Base-by-base conservation (phyloP, 2,797 vertebrate genomes). In the Neopelma chrysocephalum region DNA sequence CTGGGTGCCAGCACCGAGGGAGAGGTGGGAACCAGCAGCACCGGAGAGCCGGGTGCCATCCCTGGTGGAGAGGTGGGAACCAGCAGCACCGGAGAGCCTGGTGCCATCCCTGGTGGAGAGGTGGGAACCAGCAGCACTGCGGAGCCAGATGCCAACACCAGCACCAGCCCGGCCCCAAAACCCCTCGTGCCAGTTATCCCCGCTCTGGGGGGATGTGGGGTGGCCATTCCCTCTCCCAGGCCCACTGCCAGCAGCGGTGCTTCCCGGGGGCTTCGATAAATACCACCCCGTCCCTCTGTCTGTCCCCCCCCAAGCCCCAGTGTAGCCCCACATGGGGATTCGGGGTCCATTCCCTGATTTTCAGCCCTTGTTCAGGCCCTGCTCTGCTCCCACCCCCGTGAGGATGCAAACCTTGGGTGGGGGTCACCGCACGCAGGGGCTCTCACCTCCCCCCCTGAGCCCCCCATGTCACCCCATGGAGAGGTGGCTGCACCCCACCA, bases 401-500 rank as follows among this genome's bases (percentile, higher is more conserved):
- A 62, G 14, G 60, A 20, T 31, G 19, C 29, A 62, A 43, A 26
- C 43, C 64, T 23, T 22, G 7, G 18, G 17, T 15, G 18, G n/a
- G 56, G 43, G 43, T 60, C 71, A 38, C 26, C 6, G 2, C 42
- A 6, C 12, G 8, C 51, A 27, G 14, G 51, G 51, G 40, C 18
- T 40, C 48, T 70, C 15, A 18, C 31, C 42, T 15, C 5, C 42
- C 21, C 5, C 27, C 23, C 21, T 20, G 14, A 34, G 22, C 17
- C 43, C 23, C 43, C 17, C 65, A 12, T 13, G 29, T 42, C 21
- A 25, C 36, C 69, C 40, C 48, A 15, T 1, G 21, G 50, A 7
- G 48, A 0, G 5, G 47, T 5, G 8, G 10, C 11, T 57, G 12
- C 3, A 5, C 31, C 20, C 26, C 20, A 16, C 10, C 4, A 4